phyloP scores from a whole-genome alignment of 2,113 vertebrate species.

The Sapajus apella region DNA sequence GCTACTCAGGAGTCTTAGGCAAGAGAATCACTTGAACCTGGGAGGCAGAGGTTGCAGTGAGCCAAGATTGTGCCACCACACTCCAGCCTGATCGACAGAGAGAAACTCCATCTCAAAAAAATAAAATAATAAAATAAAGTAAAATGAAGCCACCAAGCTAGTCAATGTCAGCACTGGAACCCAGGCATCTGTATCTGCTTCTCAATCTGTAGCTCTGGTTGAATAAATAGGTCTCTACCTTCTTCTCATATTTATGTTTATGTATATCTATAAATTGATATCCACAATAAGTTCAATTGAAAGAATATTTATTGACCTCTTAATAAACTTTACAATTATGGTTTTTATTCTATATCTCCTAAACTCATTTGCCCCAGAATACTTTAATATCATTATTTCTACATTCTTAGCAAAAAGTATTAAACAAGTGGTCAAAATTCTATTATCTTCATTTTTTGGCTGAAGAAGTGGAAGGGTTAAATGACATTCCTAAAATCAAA shows the following conservation, averaged over 20 bases:
- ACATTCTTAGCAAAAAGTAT: neutral
- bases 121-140: too few species aligned
- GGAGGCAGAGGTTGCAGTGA: too few species aligned
- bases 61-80: too few species aligned
- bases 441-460: neutral
- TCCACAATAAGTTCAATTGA: neutral
- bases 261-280: too few species aligned
- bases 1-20: too few species aligned
- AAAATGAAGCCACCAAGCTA: neutral
- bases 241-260: neutral
- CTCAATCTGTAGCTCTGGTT: neutral
- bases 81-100: too few species aligned
- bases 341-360: neutral
- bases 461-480: neutral
- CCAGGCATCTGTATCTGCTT: neutral
- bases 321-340: neutral
- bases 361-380: neutral
- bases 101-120: too few species aligned
- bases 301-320: neutral
- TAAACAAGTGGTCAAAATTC: neutral
- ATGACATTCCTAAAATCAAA: neutral
- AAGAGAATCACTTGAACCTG: too few species aligned
- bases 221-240: neutral
- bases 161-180: neutral
- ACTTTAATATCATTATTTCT: neutral